Evolutionary conservation across 2,113 vertebrate species (phyloP), one percentile per base, ranked within the genome.

Genomic region (Spizaetus ornatus): DNA sequence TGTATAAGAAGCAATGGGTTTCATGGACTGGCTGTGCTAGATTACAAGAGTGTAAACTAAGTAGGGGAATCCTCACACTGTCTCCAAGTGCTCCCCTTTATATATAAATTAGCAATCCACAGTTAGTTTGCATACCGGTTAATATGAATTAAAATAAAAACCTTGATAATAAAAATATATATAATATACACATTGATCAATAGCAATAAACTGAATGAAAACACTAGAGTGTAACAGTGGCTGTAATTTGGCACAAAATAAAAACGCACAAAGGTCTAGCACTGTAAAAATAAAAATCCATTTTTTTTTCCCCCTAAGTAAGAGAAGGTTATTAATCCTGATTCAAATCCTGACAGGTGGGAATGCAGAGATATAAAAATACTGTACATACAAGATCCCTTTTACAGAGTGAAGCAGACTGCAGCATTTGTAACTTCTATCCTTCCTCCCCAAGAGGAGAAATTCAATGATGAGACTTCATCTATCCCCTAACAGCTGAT

Each of bases 201-300:
- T 9, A 42, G 87, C 95, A 96, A 93, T 50, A 96, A 97, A 96
- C 43, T 62, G 83, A 96, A 95, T 71, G 80, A 92, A 92, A 78
- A 90, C 26, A 97, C 88, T 87, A 84, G 62, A 89, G 90, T 62
- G 78, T 95, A 96, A 96, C 82, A 97, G 71, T 58, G 91, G 82
- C 42, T 87, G 86, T 66, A 77, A 88, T 96, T 96, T 97, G 98
- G 97, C 97, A 98, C 97, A 96, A 97, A 90, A 97, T 32, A 85
- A 94, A 91, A 83, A 93, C 22, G 38, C 38, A 86, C 58, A 89
- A 76, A 87, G 17, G 45, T 92, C 27, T 87, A 90, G 65, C 70
- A 95, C 48, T 86, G 74, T 78, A 94, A 95, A 97, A 89, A 95
- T 95, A 96, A 96, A 77, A 91, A 95, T 56, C 40, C 34, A 0